phyloP scores from a whole-genome alignment of 1,140 invertebrate species.

The Cherax destructor region DNA sequence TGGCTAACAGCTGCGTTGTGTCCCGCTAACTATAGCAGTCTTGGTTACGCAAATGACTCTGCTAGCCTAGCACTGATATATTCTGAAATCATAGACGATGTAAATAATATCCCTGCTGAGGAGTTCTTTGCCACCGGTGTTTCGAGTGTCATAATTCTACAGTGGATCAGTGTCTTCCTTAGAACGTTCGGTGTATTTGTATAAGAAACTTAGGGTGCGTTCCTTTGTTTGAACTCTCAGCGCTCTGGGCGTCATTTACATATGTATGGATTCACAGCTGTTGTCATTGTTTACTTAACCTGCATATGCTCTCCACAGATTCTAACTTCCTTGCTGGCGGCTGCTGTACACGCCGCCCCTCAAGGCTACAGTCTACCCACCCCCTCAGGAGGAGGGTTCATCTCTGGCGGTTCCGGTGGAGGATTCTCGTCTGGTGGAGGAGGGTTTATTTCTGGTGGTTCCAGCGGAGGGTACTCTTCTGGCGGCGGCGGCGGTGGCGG shows the following conservation, averaged over 20 bases:
- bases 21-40: too few species aligned
- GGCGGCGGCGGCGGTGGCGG: not conserved
- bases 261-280: not conserved
- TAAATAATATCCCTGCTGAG: too few species aligned
- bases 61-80: too few species aligned
- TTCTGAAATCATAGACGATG: too few species aligned
- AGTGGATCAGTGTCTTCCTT: too few species aligned
- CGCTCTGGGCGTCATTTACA: not conserved
- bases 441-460: not conserved
- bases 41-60: too few species aligned
- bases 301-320: not conserved
- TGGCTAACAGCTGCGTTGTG: too few species aligned
- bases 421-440: not conserved
- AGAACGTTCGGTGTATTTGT: too few species aligned
- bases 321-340: not conserved
- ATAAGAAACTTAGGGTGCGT: too few species aligned
- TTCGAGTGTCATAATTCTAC: too few species aligned
- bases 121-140: too few species aligned
- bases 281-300: not conserved
- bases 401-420: not conserved
- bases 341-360: not conserved
- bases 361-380: slow-evolving; percentile 2
- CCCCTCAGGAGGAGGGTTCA: not conserved
- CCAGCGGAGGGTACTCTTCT: not conserved
- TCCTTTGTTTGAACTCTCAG: not conserved